Base-by-base conservation (phyloP, 2,888 invertebrate species). In the Deilephila elpenor region DNA sequence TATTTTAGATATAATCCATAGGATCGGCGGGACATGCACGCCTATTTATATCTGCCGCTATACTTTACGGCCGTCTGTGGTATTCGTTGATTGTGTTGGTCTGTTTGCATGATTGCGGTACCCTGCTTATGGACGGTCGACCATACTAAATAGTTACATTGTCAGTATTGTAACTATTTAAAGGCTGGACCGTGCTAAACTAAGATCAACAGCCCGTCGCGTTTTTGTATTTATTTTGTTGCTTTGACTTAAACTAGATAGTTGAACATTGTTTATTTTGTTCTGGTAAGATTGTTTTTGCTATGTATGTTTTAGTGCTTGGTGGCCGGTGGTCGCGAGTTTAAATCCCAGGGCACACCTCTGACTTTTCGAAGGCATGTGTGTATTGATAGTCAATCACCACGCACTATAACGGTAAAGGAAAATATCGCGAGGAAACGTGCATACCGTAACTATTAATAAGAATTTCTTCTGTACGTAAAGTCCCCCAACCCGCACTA, bases 1-100 rank as follows among this genome's bases (percentile, higher is more conserved):
- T 84, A 87, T 88, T 88, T 84, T 83, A 81, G 80, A 87, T 86
- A 89, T 89, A 88, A 88, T 88, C 83, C 83, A 81, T 80, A 82
- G 86, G 84, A 88, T 85, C 85, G 80, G 79, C 80, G 82, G 82
- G 86, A 85, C 86, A 83, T 84, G 76, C 78, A 81, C 77, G 82
- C 86, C 87, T 91, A 91, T 91, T 91, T 91, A 90, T 91, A 89
- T 88, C 88, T 76, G 82, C 75, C 80, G 84, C 83, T 84, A 83
- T 88, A 86, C 80, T 87, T 87, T 86, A 87, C 83, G 84, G 85
- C 77, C 79, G 88, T 83, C 88, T 87, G 88, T 83, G 91, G 91
- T 86, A 89, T 90, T 88, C 85, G 85, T 81, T 84, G 88, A 88
- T 89, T 89, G 88, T 89, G 82, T 86, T 90, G 82, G 87, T 91